Conservation (phyloP, 2,113 vertebrate species). For the Malurus elegans region DNA sequence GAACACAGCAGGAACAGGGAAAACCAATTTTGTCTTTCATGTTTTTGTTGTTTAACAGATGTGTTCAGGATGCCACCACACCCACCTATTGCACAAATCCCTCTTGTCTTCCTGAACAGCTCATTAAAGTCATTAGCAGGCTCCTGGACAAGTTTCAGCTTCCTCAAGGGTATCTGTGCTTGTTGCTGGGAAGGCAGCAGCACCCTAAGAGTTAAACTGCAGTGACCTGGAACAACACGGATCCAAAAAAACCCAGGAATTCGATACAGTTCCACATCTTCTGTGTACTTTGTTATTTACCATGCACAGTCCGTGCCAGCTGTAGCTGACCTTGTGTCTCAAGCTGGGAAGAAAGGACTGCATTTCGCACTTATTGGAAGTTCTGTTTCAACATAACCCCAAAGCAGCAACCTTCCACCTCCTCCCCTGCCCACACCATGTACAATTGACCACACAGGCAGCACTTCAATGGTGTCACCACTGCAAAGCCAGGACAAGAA, state of each 20-base stretch:
- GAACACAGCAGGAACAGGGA: background rate
- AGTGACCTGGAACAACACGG: background rate
- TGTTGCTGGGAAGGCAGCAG: background rate
- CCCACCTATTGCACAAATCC: background rate
- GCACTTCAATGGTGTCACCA: fast-evolving
- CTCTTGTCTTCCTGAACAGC: background rate
- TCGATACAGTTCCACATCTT: background rate
- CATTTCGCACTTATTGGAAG: background rate
- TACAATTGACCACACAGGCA: background rate
- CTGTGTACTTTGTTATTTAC: background rate
- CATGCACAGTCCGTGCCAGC: background rate
- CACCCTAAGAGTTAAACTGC: background rate
- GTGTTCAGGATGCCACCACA: background rate
- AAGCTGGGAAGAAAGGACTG: background rate
- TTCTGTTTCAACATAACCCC: background rate
- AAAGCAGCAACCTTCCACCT: background rate
- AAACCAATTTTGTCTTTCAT: background rate
- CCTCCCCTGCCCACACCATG: background rate
- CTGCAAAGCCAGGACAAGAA: background rate
- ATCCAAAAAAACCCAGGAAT: background rate
- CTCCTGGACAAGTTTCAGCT: background rate
- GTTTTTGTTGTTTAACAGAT: background rate
- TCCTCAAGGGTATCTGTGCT: background rate
- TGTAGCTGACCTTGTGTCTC: background rate
- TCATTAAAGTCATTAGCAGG: slow-evolving; percentile 3